Evolutionary conservation across 1,140 invertebrate species (phyloP), one percentile per base, ranked within the genome.

Genomic region (Argopecten irradians): DNA sequence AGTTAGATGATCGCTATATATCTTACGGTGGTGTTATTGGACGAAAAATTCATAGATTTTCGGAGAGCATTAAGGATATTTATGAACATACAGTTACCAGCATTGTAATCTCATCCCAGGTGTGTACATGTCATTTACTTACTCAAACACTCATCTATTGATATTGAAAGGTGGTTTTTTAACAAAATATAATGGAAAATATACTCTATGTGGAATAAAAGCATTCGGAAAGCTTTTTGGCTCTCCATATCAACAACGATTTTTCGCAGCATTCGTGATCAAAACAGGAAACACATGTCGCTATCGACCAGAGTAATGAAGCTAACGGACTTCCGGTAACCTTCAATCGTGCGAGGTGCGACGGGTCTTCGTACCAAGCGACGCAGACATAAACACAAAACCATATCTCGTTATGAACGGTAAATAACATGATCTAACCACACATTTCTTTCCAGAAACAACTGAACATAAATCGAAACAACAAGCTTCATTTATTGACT

Each of bases 301-400:
- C 55, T 28, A 71, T n/a, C 22, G 55, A 28, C 55, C 55, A n/a
- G 2, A 5, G 55, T 71, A 71, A 71, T 71, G 55, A 71, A 71
- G 55, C 22, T 71, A 71, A 71, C 55, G 55, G 55, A 71, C 55
- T 71, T 71, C 55, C 55, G 55, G 55, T 71, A 71, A 28, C 55
- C 55, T 71, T 71, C n/a, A 71, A 71, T 71, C 55, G 55, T 71
- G 55, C 28, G n/a, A 71, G 8, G 55, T 71, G 1, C 55, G 1
- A 28, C 55, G 22, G 8, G n/a, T n/a, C 55, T 28, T n/a, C 55
- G 8, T 71, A 1, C 55, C 22, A 71, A 5, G n/a, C 55, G 22
- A 71, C 55, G 28, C 22, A 1, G n/a, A 28, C 22, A 71, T 28
- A 8, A 8, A 71, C 8, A 71, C 55, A 71, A 1, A 71, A 71